Base-by-base conservation (phyloP, 2,113 vertebrate species). In the Lucifuga dentata region DNA sequence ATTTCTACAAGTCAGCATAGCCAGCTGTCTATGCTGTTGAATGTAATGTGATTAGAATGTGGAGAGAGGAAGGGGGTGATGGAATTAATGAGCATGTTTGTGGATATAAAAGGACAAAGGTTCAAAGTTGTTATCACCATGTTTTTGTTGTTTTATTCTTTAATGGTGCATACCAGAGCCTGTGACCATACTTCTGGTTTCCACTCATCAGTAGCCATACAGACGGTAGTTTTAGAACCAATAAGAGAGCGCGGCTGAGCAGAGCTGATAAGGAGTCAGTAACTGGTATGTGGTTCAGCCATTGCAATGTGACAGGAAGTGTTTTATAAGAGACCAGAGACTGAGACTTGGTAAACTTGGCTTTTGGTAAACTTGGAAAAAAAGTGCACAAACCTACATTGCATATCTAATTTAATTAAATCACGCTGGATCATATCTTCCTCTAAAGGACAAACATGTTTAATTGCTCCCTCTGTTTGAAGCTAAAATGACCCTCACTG, bases 141-240 rank as follows among this genome's bases (percentile, higher is more conserved):
- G 81, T 81, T 85, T 88, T 88, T 88, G 79, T 86, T 89, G 73
- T 88, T 86, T 80, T 76, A 73, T 80, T 70, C 74, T 59, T 68
- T 71, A 76, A 51, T 59, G 39, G 51, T 2, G 7, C 29, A 64
- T 62, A 39, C 29, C 73, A 40, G 57, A 49, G 48, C 23, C 39
- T 35, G 58, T n/a, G 36, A 48, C 49, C 36, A 53, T 0, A 11
- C 52, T 21, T 29, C 40, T 75, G 65, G 44, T 67, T 78, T 68
- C 50, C 69, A 67, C 43, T 78, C 51, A 73, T 65, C 43, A 70
- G 68, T 21, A 3, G 53, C 29, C 5, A 32, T 55, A 56, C 15
- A 23, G 13, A 61, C 6, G 1, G n/a, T 20, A 2, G 65, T 57
- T 63, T 69, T 61, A n/a, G 45, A 4, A 23, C 55, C 75, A 58